These are phyloP conservation scores for Scaptomyza flava DNA, from an alignment of 2,888 invertebrate genomes.

Conservation along the genomic window DNA sequence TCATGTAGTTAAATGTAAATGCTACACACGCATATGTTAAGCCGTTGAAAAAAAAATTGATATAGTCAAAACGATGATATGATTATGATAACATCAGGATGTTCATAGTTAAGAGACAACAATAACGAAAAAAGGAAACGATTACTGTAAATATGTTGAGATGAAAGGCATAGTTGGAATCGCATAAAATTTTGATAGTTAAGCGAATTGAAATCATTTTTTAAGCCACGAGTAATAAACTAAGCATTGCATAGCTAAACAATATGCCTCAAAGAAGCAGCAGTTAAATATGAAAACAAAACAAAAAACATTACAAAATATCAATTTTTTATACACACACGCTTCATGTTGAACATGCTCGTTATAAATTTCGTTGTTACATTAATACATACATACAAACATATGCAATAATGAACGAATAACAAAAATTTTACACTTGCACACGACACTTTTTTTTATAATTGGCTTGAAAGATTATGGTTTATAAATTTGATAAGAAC, in stretches of 20 bases:
- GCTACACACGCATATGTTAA: conserved; percentile 34
- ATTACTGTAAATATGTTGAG: conserved; percentile 67
- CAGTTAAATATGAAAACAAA: conserved; percentile 39
- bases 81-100: conserved; percentile 68
- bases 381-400: conserved; percentile 12
- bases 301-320: conserved; percentile 40
- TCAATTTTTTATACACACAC: conserved; percentile 71
- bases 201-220: conserved; percentile 62
- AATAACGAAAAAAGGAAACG: conserved; percentile 36
- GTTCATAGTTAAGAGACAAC: conserved; percentile 76
- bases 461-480: conserved; percentile 55
- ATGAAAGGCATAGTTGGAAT: conserved; percentile 32
- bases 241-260: conserved; percentile 41
- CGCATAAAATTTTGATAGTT: conserved; percentile 69
- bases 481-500: conserved; percentile 56
- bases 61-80: conserved; percentile 44
- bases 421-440: conserved; percentile 47
- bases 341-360: conserved; percentile 68
- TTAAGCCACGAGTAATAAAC: conserved; percentile 43
- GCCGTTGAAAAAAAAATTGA: conserved; percentile 15
- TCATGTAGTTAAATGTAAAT: conserved; percentile 59
- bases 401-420: conserved; percentile 21
- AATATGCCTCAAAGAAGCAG: conserved; percentile 56
- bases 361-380: conserved; percentile 70
- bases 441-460: conserved; percentile 60